Evolutionary conservation across 2,113 vertebrate species (phyloP).

Genomic region (Nesoenas mayeri): DNA sequence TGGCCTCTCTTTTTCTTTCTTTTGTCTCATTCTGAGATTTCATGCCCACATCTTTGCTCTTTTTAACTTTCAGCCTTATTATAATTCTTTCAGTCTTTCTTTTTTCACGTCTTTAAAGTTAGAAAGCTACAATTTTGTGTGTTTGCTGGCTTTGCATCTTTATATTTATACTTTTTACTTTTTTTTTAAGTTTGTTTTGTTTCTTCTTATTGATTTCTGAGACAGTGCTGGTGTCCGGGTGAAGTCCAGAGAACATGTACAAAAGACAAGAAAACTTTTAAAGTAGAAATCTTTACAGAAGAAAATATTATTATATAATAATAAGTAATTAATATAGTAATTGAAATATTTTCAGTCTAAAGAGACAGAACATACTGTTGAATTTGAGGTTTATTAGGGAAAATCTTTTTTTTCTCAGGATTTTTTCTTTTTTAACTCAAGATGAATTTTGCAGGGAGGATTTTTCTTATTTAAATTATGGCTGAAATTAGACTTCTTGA

Average conservation of each 20-base stretch:
- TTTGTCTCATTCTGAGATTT: slow-evolving; percentile 1
- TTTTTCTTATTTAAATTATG: not conserved
- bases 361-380: not conserved
- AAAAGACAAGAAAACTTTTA: not conserved
- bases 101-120: not conserved
- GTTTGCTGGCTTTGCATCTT: not conserved
- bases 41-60: not conserved
- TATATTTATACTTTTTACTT: not conserved
- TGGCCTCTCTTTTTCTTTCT: slow-evolving; percentile 23
- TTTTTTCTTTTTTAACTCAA: not conserved
- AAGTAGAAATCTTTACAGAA: not conserved
- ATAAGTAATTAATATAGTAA: not conserved
- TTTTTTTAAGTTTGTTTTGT: not conserved
- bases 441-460: not conserved
- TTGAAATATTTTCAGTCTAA: not conserved
- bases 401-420: not conserved
- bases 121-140: not conserved
- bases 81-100: not conserved
- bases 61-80: slow-evolving; percentile 15
- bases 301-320: not conserved
- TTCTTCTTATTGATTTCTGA: not conserved
- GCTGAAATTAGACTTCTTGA: not conserved
- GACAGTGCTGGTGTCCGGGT: not conserved
- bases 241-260: not conserved
- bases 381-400: not conserved